Base-by-base conservation (phyloP, 2,113 vertebrate genomes). In the Etheostoma cragini region DNA sequence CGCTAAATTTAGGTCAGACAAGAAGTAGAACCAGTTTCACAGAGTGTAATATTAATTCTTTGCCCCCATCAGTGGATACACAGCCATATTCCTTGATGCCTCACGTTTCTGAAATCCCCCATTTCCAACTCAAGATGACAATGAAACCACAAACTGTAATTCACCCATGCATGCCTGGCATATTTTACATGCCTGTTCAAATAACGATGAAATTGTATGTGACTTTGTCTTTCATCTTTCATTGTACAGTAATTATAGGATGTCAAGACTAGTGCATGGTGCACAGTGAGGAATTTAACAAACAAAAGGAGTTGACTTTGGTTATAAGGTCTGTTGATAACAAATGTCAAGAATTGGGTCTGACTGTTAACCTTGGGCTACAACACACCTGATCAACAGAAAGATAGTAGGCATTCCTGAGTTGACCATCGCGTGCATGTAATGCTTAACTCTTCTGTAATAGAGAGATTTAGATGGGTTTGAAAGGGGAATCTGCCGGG, bases 231-330 rank as follows among this genome's bases (percentile, higher is more conserved):
- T 72, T 15, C 52, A n/a, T 17, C 24, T 30, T 33, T 4, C 56
- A 69, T 83, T 81, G 57, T 17, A 21, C 66, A 63, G 61, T 64
- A 60, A 47, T 64, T 74, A 82, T 74, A 73, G 78, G 78, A 80
- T 42, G 38, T 64, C 35, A 16, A 14, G 60, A 26, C 21, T 8
- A 17, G 57, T 16, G 19, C 67, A 3, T 30, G 65, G 42, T 30
- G 47, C 35, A 70, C 54, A 45, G 11, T 17, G 60, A 88, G 68
- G 84, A 83, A 82, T 87, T 75, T 80, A 33, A 38, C 79, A 76
- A 21, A 89, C 86, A 90, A 91, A 90, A 79, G 87, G 33, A 83
- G 81, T 86, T 89, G 84, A 91, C 90, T 80, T 83, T 89, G 75
- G 78, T 75, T 75, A 45, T 52, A 22, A 81, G 47, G 22, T 61